Conservation (phyloP, 2,797 vertebrate genomes). For the Ara ararauna region DNA sequence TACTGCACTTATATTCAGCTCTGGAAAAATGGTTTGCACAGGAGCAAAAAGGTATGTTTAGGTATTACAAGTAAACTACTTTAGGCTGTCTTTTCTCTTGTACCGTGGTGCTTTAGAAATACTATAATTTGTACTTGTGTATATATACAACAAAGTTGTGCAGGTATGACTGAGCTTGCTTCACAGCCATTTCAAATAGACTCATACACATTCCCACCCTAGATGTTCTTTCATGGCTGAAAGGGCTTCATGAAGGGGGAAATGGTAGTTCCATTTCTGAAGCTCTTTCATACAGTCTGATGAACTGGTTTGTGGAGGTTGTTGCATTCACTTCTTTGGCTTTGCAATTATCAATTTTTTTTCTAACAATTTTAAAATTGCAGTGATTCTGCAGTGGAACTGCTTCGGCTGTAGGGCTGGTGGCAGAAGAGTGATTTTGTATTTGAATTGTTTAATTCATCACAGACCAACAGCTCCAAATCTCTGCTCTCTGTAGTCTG, state of each 20-base stretch:
- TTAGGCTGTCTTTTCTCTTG: not conserved
- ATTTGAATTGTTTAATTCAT: conserved; percentile 5
- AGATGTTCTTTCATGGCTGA: not conserved
- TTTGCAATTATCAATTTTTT: not conserved
- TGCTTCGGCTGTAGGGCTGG: not conserved
- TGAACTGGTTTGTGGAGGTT: not conserved
- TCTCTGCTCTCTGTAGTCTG: not conserved
- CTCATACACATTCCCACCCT: not conserved
- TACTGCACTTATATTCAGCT: conserved; percentile 98
- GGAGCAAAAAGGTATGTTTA: conserved; percentile 93
- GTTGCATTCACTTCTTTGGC: not conserved
- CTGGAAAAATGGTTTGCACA: conserved; percentile 99
- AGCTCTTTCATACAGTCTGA: not conserved
- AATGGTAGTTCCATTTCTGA: not conserved
- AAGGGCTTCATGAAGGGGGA: not conserved
- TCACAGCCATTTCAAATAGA: not conserved
- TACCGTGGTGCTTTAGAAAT: not conserved
- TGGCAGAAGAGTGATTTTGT: not conserved
- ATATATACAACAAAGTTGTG: not conserved
- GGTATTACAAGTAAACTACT: not conserved
- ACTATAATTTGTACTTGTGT: not conserved
- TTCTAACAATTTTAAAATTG: not conserved
- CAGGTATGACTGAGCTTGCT: not conserved
- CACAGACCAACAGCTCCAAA: not conserved
- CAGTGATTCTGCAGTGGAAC: not conserved